phyloP scores from a whole-genome alignment of 2,888 invertebrate genomes.

The Artemia sp. region DNA sequence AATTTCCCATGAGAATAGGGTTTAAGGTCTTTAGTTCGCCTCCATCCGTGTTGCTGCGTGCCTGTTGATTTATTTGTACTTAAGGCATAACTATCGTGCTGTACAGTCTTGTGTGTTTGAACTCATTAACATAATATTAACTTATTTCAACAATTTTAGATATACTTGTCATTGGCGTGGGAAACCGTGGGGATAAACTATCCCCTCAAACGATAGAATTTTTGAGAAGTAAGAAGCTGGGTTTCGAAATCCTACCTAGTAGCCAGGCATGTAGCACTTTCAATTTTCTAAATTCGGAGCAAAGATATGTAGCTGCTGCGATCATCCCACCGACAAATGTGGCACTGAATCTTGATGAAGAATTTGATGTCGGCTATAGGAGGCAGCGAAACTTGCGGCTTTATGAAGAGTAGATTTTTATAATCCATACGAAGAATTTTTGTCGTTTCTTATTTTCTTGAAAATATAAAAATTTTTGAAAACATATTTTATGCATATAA shows the following conservation, averaged over 20 bases:
- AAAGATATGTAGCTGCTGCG: constrained; percentile 44
- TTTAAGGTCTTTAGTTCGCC: neutral
- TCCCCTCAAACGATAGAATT: constrained; percentile 28
- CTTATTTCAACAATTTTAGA: constrained; percentile 30
- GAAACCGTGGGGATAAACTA: constrained; percentile 40
- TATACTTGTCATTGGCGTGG: constrained; percentile 44
- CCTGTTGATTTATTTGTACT: constrained; percentile 37
- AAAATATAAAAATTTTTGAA: too few species aligned
- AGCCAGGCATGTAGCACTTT: constrained; percentile 67
- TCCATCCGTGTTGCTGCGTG: neutral
- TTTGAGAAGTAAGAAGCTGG: constrained; percentile 40
- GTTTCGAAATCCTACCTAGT: constrained; percentile 43
- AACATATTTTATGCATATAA: too few species aligned
- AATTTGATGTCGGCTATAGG: neutral
- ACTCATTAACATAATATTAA: neutral
- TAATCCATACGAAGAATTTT: too few species aligned
- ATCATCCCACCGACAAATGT: constrained; percentile 36
- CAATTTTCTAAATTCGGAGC: constrained; percentile 75
- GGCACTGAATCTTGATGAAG: constrained; percentile 25
- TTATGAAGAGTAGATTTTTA: too few species aligned
- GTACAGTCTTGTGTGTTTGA: constrained; percentile 2
- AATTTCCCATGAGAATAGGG: too few species aligned
- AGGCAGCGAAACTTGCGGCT: too few species aligned
- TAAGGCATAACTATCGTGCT: neutral
- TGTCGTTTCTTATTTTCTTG: too few species aligned